phyloP scores from a whole-genome alignment of 2,888 invertebrate genomes.

The Drosophila macrothrix region DNA sequence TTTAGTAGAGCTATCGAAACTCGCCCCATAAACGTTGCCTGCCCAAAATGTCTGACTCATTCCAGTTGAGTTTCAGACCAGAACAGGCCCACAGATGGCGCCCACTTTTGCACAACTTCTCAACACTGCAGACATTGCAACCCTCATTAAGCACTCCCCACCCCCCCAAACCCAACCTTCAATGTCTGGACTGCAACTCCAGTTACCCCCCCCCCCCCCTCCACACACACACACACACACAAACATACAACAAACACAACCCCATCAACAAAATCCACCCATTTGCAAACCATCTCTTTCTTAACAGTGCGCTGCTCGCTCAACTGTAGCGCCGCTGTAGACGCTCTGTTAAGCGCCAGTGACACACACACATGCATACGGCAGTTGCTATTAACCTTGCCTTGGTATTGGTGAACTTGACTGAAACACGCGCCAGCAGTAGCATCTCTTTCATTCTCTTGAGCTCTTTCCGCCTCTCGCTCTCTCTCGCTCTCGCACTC shows the following conservation, averaged over 20 bases:
- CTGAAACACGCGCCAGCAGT: conserved; percentile 48
- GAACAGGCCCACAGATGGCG: conserved; percentile 20
- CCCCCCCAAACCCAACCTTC: conserved; percentile 38
- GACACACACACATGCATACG: conserved; percentile 32
- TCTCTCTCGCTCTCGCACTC: conserved; percentile 16
- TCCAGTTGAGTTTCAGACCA: conserved; percentile 28
- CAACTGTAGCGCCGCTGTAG: conserved; percentile 66
- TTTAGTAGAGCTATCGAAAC: conserved; percentile 26
- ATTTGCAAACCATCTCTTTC: conserved; percentile 18
- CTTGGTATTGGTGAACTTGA: conserved; percentile 81
- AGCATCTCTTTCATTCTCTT: conserved; percentile 31
- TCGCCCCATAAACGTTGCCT: conserved; percentile 11
- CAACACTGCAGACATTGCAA: conserved; percentile 67
- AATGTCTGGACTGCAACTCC: conserved; percentile 64
- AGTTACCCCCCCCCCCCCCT: conserved; percentile 22
- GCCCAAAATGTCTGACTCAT: conserved; percentile 65
- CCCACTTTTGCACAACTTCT: conserved; percentile 48
- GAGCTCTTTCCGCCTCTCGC: conserved; percentile 26
- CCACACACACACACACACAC: neutral
- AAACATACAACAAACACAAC: conserved; percentile 12
- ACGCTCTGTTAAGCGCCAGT: conserved; percentile 59
- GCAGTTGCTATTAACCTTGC: conserved; percentile 48
- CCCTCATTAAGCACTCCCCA: conserved; percentile 63
- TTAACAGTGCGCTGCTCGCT: conserved; percentile 62
- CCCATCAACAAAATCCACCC: conserved; percentile 16